phyloP scores from a whole-genome alignment of 2,797 vertebrate genomes.

The Poecilia wingei region DNA sequence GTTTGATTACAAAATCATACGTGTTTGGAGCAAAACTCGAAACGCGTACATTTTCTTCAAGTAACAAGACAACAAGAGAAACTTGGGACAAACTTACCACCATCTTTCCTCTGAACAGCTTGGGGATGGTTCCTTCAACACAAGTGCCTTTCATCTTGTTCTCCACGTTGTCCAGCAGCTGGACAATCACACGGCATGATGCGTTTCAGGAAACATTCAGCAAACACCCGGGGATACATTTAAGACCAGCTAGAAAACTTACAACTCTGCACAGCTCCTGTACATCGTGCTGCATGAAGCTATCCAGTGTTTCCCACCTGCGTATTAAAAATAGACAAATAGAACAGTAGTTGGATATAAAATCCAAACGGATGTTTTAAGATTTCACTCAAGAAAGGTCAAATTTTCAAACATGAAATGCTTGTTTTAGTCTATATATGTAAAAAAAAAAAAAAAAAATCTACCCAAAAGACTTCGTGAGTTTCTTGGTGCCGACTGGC shows the following conservation, averaged over 20 bases:
- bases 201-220: slow-evolving; percentile 13
- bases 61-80: neutral
- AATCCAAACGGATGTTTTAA: neutral
- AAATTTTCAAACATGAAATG: neutral
- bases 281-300: slow-evolving; percentile 99
- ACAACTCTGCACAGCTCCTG: slow-evolving; percentile 99
- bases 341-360: neutral
- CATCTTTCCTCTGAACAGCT: slow-evolving; percentile 99
- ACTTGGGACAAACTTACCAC: slow-evolving; percentile 86
- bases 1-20: slow-evolving; percentile 7
- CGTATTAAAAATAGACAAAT: neutral
- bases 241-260: slow-evolving; percentile 70
- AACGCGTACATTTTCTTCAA: neutral
- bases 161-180: slow-evolving; percentile 99
- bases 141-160: slow-evolving; percentile 99
- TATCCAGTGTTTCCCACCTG: slow-evolving; percentile 99
- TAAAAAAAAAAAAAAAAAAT: neutral
- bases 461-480: slow-evolving; percentile 98
- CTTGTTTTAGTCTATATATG: neutral
- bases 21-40: neutral
- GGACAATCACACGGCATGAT: slow-evolving; percentile 37
- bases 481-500: slow-evolving; percentile 98
- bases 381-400: neutral
- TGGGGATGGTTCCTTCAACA: slow-evolving; percentile 98
- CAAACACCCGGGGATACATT: neutral